These are phyloP conservation scores for Apogon talboti DNA, from an alignment of 2,797 vertebrate genomes.

Conservation along the genomic window DNA sequence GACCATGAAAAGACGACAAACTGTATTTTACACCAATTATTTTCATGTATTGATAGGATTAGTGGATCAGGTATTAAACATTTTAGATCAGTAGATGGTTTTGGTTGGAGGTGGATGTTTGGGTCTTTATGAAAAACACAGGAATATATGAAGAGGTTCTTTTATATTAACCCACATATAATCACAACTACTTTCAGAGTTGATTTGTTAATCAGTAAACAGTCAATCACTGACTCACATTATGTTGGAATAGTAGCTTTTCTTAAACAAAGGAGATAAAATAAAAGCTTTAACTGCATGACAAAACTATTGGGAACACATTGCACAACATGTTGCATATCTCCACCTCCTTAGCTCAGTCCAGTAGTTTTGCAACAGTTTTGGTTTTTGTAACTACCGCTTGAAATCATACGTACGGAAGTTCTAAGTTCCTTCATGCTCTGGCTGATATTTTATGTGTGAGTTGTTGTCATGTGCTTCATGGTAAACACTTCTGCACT, in stretches of 20 bases:
- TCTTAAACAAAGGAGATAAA: conserved; percentile 17
- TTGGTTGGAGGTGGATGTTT: too few species aligned
- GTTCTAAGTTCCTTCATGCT: conserved; percentile 45
- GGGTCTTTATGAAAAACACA: too few species aligned
- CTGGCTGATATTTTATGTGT: too few species aligned
- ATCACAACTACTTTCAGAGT: neutral
- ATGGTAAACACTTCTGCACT: too few species aligned
- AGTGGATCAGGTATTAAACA: too few species aligned
- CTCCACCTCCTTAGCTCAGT: conserved; percentile 11
- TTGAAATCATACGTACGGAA: conserved; percentile 32
- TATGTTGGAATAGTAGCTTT: neutral
- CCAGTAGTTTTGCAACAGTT: conserved; percentile 46
- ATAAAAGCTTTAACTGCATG: conserved; percentile 4
- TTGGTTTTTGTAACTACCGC: conserved; percentile 28
- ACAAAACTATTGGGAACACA: conserved; percentile 31
- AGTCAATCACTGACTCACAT: neutral
- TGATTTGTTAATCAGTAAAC: neutral
- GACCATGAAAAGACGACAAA: too few species aligned
- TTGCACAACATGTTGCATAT: conserved; percentile 46
- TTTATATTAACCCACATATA: neutral
- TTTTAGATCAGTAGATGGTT: too few species aligned
- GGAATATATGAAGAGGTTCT: too few species aligned
- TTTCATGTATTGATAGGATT: too few species aligned
- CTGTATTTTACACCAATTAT: too few species aligned
- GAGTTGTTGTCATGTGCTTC: neutral